Base-by-base conservation (phyloP, 2,113 vertebrate species). In the Promerops cafer region DNA sequence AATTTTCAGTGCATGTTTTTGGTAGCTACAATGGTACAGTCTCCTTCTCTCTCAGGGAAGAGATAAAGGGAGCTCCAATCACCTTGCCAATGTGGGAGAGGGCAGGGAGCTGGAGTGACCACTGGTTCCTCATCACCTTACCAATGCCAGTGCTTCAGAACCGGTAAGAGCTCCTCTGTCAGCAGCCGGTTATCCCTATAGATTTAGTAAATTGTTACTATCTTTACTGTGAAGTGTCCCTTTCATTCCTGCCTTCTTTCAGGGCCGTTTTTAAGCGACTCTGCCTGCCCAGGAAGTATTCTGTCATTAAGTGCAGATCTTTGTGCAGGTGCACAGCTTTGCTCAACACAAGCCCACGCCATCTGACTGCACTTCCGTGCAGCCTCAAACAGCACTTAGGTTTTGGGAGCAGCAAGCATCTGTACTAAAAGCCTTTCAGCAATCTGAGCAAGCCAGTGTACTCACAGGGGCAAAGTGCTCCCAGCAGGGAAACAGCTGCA, bases 11-110 rank as follows among this genome's bases (percentile, higher is more conserved):
- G 49, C 98, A 98, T 81, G 59, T 99, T 39, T 98, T 97, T 83
- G 98, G 99, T 27, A 84, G 75, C 86, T 98, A 98, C 93, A 99
- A 98, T 54, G 98, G 98, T n/a, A 98, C 98, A 2, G 44, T 99
- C 84, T 94, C 97, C 71, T 97, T 99, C 87, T 97, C 97, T 37
- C 87, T 98, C 72, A 88, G 52, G 33, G 98, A 98, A 84, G 98
- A 98, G 57, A 97, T 94, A 22, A 94, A 93, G 30, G 97, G 93
- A 23, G 31, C 47, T 27, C 53, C 26, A 45, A 13, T 53, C 4
- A 52, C 89, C 14, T 79, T 92, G 21, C 94, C 98, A 49, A 53
- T 98, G 40, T 99, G 98, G 98, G 97, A 99, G 91, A 97, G 96
- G 68, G 83, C 96, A 47, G 98, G 98, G 45, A 97, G 96, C 50